phyloP scores from a whole-genome alignment of 2,797 vertebrate genomes.

The Triplophysa yarkandensis region DNA sequence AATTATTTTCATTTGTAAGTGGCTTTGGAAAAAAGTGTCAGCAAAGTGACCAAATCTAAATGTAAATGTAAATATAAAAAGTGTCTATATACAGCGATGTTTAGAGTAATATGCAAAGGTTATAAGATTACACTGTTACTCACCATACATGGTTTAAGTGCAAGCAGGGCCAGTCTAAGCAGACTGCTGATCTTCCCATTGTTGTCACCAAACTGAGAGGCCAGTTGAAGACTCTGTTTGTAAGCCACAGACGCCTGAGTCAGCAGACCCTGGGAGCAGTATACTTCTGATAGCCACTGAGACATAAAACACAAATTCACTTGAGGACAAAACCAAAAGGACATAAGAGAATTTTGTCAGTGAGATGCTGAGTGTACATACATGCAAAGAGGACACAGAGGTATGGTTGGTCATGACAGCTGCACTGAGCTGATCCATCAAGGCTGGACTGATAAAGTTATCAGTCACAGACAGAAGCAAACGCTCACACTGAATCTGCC shows the following conservation, averaged over 20 bases:
- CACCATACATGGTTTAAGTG: conserved; percentile 86
- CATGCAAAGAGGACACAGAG: conserved; percentile 90
- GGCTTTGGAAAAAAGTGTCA: too few relatives aligned
- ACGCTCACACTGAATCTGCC: conserved; percentile 89
- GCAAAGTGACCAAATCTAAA: too few relatives aligned
- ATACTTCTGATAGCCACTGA: conserved; percentile 92
- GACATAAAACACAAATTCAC: not conserved
- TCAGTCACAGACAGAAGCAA: conserved; percentile 75
- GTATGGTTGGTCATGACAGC: conserved; percentile 83
- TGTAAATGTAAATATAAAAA: too few relatives aligned
- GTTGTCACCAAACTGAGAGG: conserved; percentile 87
- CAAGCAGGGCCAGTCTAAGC: conserved; percentile 85
- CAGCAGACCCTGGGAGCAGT: conserved; percentile 88
- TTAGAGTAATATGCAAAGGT: too few relatives aligned
- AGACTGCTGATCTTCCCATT: conserved; percentile 86
- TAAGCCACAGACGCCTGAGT: conserved; percentile 90
- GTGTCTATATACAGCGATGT: too few relatives aligned
- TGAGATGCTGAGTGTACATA: conserved; percentile 64
- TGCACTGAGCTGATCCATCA: conserved; percentile 86
- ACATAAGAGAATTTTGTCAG: not conserved
- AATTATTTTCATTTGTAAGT: too few relatives aligned
- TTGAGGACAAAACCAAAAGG: not conserved
- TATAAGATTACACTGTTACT: conserved; percentile 55
- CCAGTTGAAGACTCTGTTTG: conserved; percentile 89
- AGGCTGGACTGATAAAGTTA: conserved; percentile 76